A percentile compares a stretch with the other conserved stretches of the same genome.
These are phyloP conservation scores for Mergus octosetaceus DNA, from an alignment of 2,797 vertebrate genomes.

Conservation along the genomic window DNA sequence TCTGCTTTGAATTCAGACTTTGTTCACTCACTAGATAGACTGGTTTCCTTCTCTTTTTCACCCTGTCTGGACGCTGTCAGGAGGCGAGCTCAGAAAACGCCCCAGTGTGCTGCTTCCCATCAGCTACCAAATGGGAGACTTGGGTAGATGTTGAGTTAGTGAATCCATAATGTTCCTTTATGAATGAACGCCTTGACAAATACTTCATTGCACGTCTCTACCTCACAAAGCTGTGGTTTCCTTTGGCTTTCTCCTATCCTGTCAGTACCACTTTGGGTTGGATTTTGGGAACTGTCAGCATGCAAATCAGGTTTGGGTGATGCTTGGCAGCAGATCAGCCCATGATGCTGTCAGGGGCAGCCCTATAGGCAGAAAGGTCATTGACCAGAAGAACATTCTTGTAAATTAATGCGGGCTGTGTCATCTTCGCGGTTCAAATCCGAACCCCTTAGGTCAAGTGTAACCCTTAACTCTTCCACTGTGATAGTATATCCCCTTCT, in stretches of 20 bases:
- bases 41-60: conserved; percentile 12
- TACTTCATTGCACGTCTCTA: conserved; percentile 1
- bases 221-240: not conserved
- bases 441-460: not conserved
- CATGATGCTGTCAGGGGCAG: not conserved
- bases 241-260: not conserved
- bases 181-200: not conserved
- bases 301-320: not conserved
- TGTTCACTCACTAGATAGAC: not conserved
- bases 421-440: not conserved
- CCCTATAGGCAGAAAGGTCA: conserved; percentile 3
- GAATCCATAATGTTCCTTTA: conserved; percentile 39
- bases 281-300: not conserved
- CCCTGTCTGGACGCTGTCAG: not conserved
- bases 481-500: not conserved
- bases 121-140: conserved; percentile 23
- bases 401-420: not conserved
- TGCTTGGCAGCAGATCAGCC: not conserved
- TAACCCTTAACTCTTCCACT: conserved; percentile 2
- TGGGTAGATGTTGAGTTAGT: conserved; percentile 29
- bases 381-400: conserved; percentile 22
- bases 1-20: not conserved
- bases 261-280: not conserved
- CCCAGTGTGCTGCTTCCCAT: conserved; percentile 45
- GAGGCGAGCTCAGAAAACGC: conserved; percentile 20